phyloP scores from a whole-genome alignment of 2,113 vertebrate species.

The Ammodytes marinus region DNA sequence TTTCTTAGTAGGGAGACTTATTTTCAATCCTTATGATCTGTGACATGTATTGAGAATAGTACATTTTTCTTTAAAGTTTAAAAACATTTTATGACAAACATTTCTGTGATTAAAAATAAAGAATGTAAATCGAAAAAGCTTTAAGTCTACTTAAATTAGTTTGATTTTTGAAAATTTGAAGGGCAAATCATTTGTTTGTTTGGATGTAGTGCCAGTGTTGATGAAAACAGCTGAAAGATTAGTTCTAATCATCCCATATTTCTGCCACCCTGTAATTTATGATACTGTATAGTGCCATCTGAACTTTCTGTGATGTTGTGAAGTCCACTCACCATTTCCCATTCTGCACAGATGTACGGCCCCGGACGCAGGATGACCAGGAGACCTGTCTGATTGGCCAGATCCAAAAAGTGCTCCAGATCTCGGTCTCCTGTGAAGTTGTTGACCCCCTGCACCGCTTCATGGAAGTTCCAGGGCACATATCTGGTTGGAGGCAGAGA shows the following conservation, averaged over 20 bases:
- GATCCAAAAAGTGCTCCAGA: conserved; percentile 90
- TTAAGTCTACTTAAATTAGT: too few relatives aligned
- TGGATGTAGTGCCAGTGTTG: not conserved
- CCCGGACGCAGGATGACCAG: conserved; percentile 96
- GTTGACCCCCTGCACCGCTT: conserved; percentile 86
- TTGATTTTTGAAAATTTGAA: too few relatives aligned
- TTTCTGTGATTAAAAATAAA: not conserved
- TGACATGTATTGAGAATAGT: not conserved
- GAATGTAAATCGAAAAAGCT: not conserved
- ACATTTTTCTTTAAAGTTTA: not conserved
- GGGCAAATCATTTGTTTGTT: not conserved
- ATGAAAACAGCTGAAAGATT: too few relatives aligned
- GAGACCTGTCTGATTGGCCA: conserved; percentile 90
- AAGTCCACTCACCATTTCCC: conserved; percentile 93
- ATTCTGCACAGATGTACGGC: conserved; percentile 98
- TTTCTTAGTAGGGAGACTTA: not conserved
- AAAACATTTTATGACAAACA: not conserved
- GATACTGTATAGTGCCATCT: not conserved
- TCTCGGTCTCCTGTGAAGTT: conserved; percentile 91
- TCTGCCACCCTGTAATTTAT: not conserved
- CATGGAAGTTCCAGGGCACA: conserved; percentile 97
- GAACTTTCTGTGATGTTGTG: not conserved
- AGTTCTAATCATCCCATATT: too few relatives aligned
- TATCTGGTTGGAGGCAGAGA: conserved; percentile 84
- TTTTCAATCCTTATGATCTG: not conserved